These are phyloP conservation scores for Beris chalybata DNA, from an alignment of 2,888 invertebrate species.

Conservation along the genomic window DNA sequence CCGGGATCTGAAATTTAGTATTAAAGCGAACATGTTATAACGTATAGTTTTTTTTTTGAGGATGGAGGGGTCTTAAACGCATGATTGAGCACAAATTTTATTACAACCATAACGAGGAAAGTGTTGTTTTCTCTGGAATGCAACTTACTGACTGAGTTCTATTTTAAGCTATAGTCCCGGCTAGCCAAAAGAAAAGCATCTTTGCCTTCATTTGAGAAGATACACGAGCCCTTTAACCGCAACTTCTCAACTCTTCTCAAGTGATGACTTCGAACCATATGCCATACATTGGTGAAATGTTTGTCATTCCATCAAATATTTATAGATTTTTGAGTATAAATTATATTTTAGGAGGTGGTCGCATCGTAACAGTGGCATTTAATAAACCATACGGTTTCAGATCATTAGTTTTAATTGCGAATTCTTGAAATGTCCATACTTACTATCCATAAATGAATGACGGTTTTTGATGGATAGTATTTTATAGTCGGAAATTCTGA, in stretches of 20 bases:
- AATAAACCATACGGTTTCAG: constrained; percentile 23
- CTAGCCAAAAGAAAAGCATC: too few relatives aligned
- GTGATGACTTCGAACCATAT: constrained; percentile 27
- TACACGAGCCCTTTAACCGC: too few relatives aligned
- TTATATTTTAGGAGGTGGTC: constrained; percentile 15
- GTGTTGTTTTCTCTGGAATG: too few relatives aligned
- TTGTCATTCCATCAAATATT: constrained; percentile 32
- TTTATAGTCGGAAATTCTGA: too few relatives aligned
- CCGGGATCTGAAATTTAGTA: too few relatives aligned
- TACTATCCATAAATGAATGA: too few relatives aligned
- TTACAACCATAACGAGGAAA: constrained; percentile 18
- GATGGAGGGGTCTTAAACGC: background rate
- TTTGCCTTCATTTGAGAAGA: too few relatives aligned
- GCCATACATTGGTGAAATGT: constrained; percentile 7
- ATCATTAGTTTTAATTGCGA: constrained; percentile 33
- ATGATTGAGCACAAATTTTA: constrained; percentile 18
- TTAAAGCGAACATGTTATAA: too few relatives aligned
- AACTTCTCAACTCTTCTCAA: background rate
- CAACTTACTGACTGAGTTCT: too few relatives aligned
- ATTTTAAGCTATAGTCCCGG: too few relatives aligned
- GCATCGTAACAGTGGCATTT: constrained; percentile 10
- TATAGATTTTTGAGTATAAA: constrained; percentile 29
- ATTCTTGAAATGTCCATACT: background rate
- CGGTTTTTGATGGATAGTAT: too few relatives aligned
- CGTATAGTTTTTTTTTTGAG: too few relatives aligned